phyloP scores from a whole-genome alignment of 2,888 invertebrate species.

The Chymomyza fuscimana region DNA sequence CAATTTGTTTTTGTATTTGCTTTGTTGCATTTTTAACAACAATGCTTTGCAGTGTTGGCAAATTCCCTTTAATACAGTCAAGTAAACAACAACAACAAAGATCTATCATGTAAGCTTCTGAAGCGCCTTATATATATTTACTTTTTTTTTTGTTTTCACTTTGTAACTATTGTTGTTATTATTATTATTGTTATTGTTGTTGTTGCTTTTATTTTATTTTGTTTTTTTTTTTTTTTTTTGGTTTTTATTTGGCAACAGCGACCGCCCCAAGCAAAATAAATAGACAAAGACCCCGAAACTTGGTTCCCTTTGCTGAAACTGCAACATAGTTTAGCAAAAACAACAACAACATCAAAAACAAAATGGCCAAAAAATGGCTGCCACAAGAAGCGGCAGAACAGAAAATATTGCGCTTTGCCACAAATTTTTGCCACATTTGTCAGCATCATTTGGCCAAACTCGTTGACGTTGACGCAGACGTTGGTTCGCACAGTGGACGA shows the following conservation, averaged over 20 bases:
- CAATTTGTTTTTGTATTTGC: too few relatives aligned
- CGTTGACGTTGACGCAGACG: neutral
- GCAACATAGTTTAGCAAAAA: slow-evolving; percentile 30
- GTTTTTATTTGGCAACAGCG: neutral
- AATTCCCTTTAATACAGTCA: slow-evolving; percentile 1
- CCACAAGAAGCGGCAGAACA: slow-evolving; percentile 12
- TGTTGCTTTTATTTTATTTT: neutral
- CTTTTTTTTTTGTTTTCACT: neutral
- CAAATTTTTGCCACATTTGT: slow-evolving; percentile 48
- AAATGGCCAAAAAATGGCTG: neutral
- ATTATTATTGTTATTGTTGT: neutral
- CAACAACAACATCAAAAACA: neutral
- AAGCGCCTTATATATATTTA: neutral
- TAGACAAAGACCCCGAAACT: slow-evolving; percentile 32
- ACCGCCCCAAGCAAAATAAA: slow-evolving; percentile 24
- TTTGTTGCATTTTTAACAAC: too few relatives aligned
- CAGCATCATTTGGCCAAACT: slow-evolving; percentile 19
- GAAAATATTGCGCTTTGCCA: slow-evolving; percentile 40
- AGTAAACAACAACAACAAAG: slow-evolving; percentile 10
- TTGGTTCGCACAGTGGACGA: neutral
- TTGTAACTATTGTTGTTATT: neutral
- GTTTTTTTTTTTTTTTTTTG: too few relatives aligned
- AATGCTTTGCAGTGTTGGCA: neutral
- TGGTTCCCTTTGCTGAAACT: slow-evolving; percentile 26
- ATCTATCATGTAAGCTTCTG: slow-evolving; percentile 31